Conservation (phyloP, 2,797 vertebrate genomes). For the Acropternis orthonyx region DNA sequence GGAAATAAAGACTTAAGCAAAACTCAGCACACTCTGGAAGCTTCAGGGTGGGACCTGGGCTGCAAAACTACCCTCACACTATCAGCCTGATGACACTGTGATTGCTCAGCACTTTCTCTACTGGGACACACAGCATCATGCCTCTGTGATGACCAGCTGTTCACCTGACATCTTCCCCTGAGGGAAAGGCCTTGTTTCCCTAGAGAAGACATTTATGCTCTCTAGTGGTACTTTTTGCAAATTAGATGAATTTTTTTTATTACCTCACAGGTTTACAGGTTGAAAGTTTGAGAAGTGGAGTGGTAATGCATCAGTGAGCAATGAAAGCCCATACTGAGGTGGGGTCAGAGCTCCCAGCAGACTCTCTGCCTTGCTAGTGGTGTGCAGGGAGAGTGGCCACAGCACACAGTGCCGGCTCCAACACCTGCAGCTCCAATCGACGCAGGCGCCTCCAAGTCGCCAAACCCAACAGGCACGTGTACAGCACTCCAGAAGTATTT, state of each 20-base stretch:
- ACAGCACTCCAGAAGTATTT: not conserved
- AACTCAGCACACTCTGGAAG: not conserved
- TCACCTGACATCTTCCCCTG: not conserved
- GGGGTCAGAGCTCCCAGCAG: not conserved
- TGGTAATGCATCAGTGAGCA: fast-evolving
- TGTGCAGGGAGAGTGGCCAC: not conserved
- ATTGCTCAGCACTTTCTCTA: not conserved
- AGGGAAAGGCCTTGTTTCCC: not conserved
- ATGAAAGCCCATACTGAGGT: not conserved
- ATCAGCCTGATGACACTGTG: not conserved
- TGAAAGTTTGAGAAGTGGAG: not conserved
- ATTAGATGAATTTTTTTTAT: not conserved
- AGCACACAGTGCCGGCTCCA: fast-evolving
- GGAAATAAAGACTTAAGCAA: conserved; percentile 11
- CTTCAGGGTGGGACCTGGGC: not conserved
- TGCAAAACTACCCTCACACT: not conserved
- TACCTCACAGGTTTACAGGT: not conserved
- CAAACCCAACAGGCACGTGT: fast-evolving
- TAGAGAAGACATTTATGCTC: not conserved
- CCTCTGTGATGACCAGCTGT: not conserved
- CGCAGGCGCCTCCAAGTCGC: not conserved
- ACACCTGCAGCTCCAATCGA: fast-evolving
- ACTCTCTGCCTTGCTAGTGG: not conserved
- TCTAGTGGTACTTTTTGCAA: not conserved
- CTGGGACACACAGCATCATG: not conserved